Conservation (phyloP, 2,797 vertebrate species). For the Pogonophryne albipinna region DNA sequence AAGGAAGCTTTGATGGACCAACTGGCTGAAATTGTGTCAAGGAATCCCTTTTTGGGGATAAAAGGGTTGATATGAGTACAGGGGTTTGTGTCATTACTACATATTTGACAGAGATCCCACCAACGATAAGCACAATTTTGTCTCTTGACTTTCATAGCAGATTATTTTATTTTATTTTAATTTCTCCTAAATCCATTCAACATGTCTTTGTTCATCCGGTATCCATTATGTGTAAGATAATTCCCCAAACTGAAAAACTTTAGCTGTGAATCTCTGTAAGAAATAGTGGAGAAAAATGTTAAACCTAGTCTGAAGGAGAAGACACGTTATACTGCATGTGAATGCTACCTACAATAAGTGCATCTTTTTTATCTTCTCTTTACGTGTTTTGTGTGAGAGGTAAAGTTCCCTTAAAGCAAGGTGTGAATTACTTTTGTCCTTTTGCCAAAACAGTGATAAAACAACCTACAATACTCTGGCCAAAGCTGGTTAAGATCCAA, state of each 20-base stretch:
- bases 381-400: slow-evolving; percentile 92
- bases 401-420: slow-evolving; percentile 86
- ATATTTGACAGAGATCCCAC: slow-evolving; percentile 46
- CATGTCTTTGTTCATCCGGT: slow-evolving; percentile 61
- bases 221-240: slow-evolving; percentile 81
- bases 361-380: slow-evolving; percentile 90
- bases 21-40: slow-evolving; percentile 61
- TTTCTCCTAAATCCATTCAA: slow-evolving; percentile 52
- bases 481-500: slow-evolving; percentile 81
- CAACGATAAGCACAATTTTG: slow-evolving; percentile 80
- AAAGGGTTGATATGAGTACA: slow-evolving; percentile 43
- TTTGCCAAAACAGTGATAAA: slow-evolving; percentile 87
- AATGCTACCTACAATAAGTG: slow-evolving; percentile 90
- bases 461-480: slow-evolving; percentile 82
- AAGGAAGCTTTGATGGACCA: slow-evolving; percentile 78
- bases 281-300: slow-evolving; percentile 83
- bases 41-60: slow-evolving; percentile 54
- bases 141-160: slow-evolving; percentile 59
- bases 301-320: slow-evolving; percentile 79
- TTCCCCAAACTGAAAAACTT: slow-evolving; percentile 75
- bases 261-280: slow-evolving; percentile 87
- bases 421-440: slow-evolving; percentile 89
- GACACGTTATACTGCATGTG: slow-evolving; percentile 92
- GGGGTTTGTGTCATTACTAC: slow-evolving; percentile 49
- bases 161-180: slow-evolving; percentile 41